Conservation (phyloP, 2,888 invertebrate species). For the Calameuta filiformis region DNA sequence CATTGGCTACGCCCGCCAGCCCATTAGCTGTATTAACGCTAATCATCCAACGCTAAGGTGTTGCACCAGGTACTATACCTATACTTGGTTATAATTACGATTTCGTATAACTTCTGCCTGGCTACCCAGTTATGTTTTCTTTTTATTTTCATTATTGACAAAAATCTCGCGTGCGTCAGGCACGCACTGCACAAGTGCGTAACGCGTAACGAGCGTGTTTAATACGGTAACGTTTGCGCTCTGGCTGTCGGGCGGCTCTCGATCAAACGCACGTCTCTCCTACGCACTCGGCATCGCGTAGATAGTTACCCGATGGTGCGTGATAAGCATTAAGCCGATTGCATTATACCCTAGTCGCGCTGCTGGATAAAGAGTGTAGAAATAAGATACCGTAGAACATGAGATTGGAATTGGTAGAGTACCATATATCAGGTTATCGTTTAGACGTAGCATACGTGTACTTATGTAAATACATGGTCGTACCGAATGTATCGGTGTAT, state of each 20-base stretch:
- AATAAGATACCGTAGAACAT: background rate
- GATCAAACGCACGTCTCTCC: constrained; percentile 65
- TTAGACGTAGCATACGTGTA: background rate
- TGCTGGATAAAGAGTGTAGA: background rate
- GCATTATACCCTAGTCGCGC: constrained; percentile 5
- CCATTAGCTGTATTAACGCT: constrained; percentile 14
- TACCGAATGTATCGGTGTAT: background rate
- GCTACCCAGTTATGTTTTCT: background rate
- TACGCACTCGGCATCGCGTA: constrained; percentile 59
- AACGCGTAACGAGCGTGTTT: constrained; percentile 1
- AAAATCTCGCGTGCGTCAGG: background rate
- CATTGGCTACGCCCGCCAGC: constrained; percentile 2
- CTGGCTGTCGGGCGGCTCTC: constrained; percentile 48
- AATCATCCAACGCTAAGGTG: background rate
- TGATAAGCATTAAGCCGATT: constrained; percentile 40
- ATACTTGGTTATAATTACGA: background rate
- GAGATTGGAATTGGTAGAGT: background rate
- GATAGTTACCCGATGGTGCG: constrained; percentile 22
- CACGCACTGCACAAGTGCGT: background rate
- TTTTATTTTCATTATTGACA: background rate
- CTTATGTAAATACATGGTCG: background rate
- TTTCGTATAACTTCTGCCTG: background rate
- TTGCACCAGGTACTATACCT: background rate
- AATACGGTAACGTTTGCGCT: constrained; percentile 21
- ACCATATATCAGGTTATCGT: background rate